These are phyloP conservation scores for Cherax quadricarinatus DNA, from an alignment of 1,140 invertebrate genomes.

Conservation along the genomic window DNA sequence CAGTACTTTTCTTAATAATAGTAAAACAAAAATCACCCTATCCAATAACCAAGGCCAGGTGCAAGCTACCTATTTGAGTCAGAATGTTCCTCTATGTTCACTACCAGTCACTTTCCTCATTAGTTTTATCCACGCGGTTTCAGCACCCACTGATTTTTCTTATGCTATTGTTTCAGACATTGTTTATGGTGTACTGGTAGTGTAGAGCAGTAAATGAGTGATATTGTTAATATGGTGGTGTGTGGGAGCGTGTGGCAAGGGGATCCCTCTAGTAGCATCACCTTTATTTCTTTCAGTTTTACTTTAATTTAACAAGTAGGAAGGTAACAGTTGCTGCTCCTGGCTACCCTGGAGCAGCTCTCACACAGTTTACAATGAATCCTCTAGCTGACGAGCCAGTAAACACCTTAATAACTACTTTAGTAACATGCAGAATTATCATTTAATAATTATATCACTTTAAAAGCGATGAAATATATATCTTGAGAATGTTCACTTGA, in stretches of 20 bases:
- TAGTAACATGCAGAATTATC: not conserved
- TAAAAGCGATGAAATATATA: not conserved
- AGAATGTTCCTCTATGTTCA: not conserved
- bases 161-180: not conserved
- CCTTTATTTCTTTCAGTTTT: not conserved
- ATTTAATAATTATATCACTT: not conserved
- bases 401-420: not conserved
- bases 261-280: not conserved
- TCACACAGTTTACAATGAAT: not conserved
- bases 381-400: not conserved
- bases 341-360: not conserved
- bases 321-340: too few relatives aligned
- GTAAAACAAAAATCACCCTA: not conserved
- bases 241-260: not conserved
- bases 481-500: not conserved
- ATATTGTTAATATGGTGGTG: not conserved
- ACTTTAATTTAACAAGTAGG: not conserved
- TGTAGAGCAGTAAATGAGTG: too few relatives aligned
- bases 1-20: not conserved
- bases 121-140: not conserved
- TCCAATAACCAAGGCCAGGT: constrained; percentile 1
- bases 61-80: not conserved
- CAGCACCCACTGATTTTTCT: not conserved
- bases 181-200: not conserved
- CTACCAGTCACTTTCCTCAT: not conserved